Base-by-base conservation (phyloP, 2,113 vertebrate genomes). In the Alethe diademata region DNA sequence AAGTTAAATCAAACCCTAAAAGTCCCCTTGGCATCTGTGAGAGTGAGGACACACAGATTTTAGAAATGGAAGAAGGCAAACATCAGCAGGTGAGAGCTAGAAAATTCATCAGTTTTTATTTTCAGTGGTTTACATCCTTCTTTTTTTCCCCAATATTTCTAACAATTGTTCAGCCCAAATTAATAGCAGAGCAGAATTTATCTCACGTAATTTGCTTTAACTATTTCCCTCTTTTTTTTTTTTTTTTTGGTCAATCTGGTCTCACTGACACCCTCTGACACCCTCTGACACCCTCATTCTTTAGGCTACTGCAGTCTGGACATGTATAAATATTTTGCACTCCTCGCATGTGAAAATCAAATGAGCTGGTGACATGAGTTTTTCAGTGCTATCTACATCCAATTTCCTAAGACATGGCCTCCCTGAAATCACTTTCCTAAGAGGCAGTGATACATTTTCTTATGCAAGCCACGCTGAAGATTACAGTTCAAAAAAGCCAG, bases 41-140 rank as follows among this genome's bases (percentile, higher is more conserved):
- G 26, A 69, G 13, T 0, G 0, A 56, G 28, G n/a, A 33, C 22
- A 70, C 11, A 29, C 11, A 81, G 35, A 31, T 57, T 14, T 75
- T 35, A 67, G 42, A 23, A 71, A 78, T 12, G 17, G 15, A 74
- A 90, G 69, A 87, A 65, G 40, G n/a, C 9, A 84, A 86, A 91
- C 10, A 66, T 3, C 19, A 60, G 50, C 35, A 72, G 19, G 5
- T 62, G 73, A 82, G 58, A 88, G 22, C 29, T 47, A 80, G 26
- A 92, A 95, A 86, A 82, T 53, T 58, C 19, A 56, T 93, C 23
- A 12, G 12, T n/a, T 91, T 74, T 84, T 18, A 36, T 79, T 90
- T 88, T 75, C 47, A 73, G 8, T 62, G 14, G 8, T 33, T 73
- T 73, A 82, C 1, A 5, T 26, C 3, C 5, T 31, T 13, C 13